Percentiles rank a stretch among this genome's conserved stretches.
These are phyloP conservation scores for Plectus sambesii DNA, from an alignment of 1,140 invertebrate species.

Conservation along the genomic window DNA sequence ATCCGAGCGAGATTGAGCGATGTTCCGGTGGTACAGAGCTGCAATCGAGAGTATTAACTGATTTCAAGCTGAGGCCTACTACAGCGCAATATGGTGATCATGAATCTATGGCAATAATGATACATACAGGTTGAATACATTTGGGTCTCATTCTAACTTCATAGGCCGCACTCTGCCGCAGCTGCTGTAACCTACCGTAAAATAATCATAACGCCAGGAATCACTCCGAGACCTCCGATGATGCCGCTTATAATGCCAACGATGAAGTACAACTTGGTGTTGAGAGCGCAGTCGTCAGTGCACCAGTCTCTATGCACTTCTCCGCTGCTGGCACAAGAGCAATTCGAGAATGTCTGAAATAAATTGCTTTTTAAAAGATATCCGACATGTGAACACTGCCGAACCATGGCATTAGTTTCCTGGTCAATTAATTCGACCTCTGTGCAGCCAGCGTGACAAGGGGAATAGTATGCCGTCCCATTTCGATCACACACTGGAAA, in stretches of 20 bases:
- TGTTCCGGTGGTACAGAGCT: conserved; percentile 41
- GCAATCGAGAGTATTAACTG: conserved; percentile 10
- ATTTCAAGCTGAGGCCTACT: not conserved
- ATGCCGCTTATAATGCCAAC: conserved; percentile 30
- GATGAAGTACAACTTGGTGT: conserved; percentile 15
- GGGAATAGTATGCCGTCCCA: conserved; percentile 27
- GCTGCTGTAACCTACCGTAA: conserved; percentile 23
- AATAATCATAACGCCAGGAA: conserved; percentile 42
- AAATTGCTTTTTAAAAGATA: no score
- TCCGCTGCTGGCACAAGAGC: no score
- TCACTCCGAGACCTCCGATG: conserved; percentile 37
- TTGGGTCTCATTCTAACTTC: no score
- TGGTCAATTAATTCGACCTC: no score
- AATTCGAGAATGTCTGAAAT: no score
- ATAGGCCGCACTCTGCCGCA: conserved; percentile 8
- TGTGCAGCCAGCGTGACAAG: conserved; percentile 28
- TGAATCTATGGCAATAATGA: no score
- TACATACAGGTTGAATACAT: no score
- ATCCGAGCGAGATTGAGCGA: conserved; percentile 41
- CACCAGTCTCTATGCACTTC: no score
- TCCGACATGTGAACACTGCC: no score
- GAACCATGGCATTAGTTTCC: no score
- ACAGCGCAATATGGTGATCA: no score
- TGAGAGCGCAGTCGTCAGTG: not conserved
- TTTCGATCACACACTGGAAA: conserved; percentile 25